Base-by-base conservation (phyloP, 2,113 vertebrate genomes). In the Hippoglossus stenolepis region DNA sequence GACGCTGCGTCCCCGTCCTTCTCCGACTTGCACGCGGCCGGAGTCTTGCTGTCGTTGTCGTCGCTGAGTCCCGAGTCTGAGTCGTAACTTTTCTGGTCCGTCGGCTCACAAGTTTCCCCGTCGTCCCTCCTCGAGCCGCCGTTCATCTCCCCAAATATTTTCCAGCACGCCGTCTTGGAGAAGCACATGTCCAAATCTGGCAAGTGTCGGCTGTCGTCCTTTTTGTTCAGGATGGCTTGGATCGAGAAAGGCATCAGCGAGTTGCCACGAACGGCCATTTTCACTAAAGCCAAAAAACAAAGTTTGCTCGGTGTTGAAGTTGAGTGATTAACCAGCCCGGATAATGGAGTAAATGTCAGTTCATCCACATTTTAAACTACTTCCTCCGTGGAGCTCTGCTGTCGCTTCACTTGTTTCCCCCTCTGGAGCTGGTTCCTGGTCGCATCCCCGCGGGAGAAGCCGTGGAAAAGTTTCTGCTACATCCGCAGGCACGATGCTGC, bases 201-300 rank as follows among this genome's bases (percentile, higher is more conserved):
- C 64, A 95, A 85, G 76, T 92, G 93, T 73, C 93, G 65, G 38
- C 92, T 94, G 74, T 96, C 94, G 80, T 97, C 97, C 81, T 97
- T 97, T 89, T 95, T 96, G 93, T 96, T 96, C 74, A 98, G 93
- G 86, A 98, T 97, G 75, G 97, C 96, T 91, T 98, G 97, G 92
- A 98, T 98, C 43, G 97, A 97, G 90, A 98, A 98, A 24, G 96
- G 96, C 94, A 96, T 96, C 82, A 97, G 91, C 80, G 96, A 92
- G 87, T 91, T 93, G 90, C 84, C 91, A 80, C 96, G 96, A 85
- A 96, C 94, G 71, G 96, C 96, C 96, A 97, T 97, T 73, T 92
- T 92, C 70, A 73, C 65, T 26, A 49, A 51, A 66, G 77, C 13
- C 23, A 75, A 54, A 43, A 21, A 38, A 45, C 49, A 67, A 23